These are phyloP conservation scores for Zaprionus tsacasi DNA, from an alignment of 1,140 invertebrate species.

Conservation along the genomic window DNA sequence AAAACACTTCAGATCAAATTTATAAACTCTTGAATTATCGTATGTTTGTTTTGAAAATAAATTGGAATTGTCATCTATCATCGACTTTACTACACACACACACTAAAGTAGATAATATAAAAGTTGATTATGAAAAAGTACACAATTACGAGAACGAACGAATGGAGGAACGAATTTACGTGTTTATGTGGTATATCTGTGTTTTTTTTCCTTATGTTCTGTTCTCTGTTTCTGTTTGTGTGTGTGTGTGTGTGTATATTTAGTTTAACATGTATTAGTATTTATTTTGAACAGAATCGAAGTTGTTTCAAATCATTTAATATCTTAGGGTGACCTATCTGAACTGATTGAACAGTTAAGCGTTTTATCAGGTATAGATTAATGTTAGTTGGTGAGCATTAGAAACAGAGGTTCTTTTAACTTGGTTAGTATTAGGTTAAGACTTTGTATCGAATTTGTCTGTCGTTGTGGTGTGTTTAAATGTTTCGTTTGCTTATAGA, in stretches of 20 bases:
- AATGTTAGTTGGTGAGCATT: conserved; percentile 48
- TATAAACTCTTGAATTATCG: conserved; percentile 38
- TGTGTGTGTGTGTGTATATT: conserved; percentile 22
- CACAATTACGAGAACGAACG: conserved; percentile 76
- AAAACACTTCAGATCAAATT: conserved; percentile 47
- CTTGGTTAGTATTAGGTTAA: conserved; percentile 28
- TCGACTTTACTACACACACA: conserved; percentile 69
- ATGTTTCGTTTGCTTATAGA: conserved; percentile 68
- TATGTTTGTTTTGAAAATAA: conserved; percentile 31
- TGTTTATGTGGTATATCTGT: conserved; percentile 30
- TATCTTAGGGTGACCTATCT: conserved; percentile 41
- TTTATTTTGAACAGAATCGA: neutral
- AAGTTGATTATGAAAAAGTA: conserved; percentile 69
- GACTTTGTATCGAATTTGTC: conserved; percentile 29
- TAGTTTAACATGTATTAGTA: conserved; percentile 27
- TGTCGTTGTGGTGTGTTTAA: conserved; percentile 33
- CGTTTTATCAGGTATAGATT: conserved; percentile 33
- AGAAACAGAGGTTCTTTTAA: conserved; percentile 14
- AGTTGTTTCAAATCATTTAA: conserved; percentile 10
- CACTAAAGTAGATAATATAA: conserved; percentile 58
- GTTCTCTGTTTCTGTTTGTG: conserved; percentile 11
- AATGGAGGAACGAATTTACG: conserved; percentile 62
- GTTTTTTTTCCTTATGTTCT: conserved; percentile 8
- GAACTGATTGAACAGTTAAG: conserved; percentile 51
- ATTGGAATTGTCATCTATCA: conserved; percentile 34